Conservation (phyloP, 1,140 invertebrate genomes). For the Drosophila gunungcola region DNA sequence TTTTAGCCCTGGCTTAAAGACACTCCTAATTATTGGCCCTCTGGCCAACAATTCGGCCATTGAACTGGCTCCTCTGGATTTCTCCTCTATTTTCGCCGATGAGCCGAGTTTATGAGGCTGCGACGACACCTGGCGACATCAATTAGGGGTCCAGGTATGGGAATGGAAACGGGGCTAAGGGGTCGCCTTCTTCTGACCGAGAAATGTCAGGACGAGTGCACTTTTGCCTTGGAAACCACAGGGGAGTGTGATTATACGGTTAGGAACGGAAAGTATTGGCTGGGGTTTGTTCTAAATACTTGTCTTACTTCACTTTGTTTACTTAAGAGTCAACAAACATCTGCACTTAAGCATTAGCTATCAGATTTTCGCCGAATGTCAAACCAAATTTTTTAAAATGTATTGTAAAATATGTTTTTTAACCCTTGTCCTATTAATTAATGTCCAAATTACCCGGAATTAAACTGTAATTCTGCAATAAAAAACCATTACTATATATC, state of each 20-base stretch:
- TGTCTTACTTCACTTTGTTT: too few relatives aligned
- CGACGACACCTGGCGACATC: conserved; percentile 48
- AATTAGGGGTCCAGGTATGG: conserved; percentile 26
- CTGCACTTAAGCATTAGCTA: too few relatives aligned
- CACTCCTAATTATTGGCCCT: conserved; percentile 70
- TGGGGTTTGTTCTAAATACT: too few relatives aligned
- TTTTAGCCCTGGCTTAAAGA: conserved; percentile 49
- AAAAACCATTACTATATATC: too few relatives aligned
- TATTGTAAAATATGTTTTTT: too few relatives aligned
- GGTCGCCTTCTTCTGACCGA: conserved; percentile 2
- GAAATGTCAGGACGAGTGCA: conserved; percentile 31
- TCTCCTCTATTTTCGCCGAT: neutral
- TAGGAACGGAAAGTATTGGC: neutral
- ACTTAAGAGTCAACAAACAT: too few relatives aligned
- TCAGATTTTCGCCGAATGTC: too few relatives aligned
- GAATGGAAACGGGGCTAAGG: neutral
- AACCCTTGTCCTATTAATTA: too few relatives aligned
- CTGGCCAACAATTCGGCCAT: conserved; percentile 46
- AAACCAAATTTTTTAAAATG: too few relatives aligned
- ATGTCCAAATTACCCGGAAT: too few relatives aligned
- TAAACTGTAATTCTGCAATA: too few relatives aligned
- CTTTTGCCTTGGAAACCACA: conserved; percentile 1
- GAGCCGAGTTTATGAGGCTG: conserved; percentile 34
- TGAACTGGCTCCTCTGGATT: conserved; percentile 36
- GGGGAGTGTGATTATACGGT: neutral